Conservation (phyloP, 2,113 vertebrate genomes). For the Merops nubicus region DNA sequence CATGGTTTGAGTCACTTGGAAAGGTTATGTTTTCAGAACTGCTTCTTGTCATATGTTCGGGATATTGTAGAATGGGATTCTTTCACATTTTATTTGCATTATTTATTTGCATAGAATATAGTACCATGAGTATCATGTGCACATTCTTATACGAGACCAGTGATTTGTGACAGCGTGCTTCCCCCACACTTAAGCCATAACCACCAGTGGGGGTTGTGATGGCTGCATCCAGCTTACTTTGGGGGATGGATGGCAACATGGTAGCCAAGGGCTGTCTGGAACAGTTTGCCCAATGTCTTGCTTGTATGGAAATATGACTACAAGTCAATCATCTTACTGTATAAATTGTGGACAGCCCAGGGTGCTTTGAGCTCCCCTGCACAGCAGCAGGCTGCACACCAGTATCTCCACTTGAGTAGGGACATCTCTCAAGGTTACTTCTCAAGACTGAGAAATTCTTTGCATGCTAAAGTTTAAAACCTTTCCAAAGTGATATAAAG, state of each 20-base stretch:
- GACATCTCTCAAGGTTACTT: background rate
- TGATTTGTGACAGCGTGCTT: background rate
- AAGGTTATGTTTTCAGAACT: background rate
- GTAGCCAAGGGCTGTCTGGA: background rate
- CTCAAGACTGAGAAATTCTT: background rate
- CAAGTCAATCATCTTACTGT: background rate
- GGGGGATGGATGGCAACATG: background rate
- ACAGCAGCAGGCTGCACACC: background rate
- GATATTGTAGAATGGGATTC: background rate
- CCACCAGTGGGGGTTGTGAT: background rate
- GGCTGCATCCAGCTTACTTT: background rate
- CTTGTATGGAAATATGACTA: background rate
- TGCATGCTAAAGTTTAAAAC: background rate
- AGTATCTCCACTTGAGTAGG: background rate
- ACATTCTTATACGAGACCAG: background rate
- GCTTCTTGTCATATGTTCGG: background rate
- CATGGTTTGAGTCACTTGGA: background rate
- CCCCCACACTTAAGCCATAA: background rate
- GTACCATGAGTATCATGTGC: rapidly evolving
- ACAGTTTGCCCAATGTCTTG: background rate
- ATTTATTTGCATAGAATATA: background rate
- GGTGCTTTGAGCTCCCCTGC: background rate
- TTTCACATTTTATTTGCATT: background rate
- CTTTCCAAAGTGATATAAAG: background rate
- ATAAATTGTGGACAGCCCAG: background rate